Evolutionary conservation across 1,140 invertebrate genomes (phyloP).

Genomic region (Venturia canescens): DNA sequence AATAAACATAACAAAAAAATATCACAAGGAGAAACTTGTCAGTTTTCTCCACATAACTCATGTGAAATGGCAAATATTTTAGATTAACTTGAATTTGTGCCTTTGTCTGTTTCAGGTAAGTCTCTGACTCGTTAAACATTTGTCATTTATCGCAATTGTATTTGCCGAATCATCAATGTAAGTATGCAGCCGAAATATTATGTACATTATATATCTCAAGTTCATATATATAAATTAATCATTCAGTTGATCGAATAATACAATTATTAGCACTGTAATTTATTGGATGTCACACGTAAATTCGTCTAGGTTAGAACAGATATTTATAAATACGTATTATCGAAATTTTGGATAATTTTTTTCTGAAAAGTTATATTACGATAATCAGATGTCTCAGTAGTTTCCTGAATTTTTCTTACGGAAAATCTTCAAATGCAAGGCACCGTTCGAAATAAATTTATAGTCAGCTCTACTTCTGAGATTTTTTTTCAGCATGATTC

Average conservation of each 20-base stretch:
- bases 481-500: no score
- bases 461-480: no score
- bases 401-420: no score
- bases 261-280: neutral
- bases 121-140: slow-evolving; percentile 25
- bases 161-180: neutral
- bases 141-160: neutral
- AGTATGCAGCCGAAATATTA: neutral
- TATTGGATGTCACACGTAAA: neutral
- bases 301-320: no score
- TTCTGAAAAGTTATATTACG: no score
- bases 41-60: no score
- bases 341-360: no score
- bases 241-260: neutral
- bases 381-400: no score
- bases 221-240: neutral
- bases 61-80: slow-evolving; percentile 14
- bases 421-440: no score
- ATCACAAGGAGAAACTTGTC: no score
- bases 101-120: slow-evolving; percentile 65
- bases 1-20: slow-evolving; percentile 7
- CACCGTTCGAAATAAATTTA: no score
- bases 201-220: neutral
- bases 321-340: no score
- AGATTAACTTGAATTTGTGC: slow-evolving; percentile 28